Evolutionary conservation across 2,113 vertebrate species (phyloP), one percentile per base, ranked within the genome.

Genomic region (Craseonycteris thonglongyai): DNA sequence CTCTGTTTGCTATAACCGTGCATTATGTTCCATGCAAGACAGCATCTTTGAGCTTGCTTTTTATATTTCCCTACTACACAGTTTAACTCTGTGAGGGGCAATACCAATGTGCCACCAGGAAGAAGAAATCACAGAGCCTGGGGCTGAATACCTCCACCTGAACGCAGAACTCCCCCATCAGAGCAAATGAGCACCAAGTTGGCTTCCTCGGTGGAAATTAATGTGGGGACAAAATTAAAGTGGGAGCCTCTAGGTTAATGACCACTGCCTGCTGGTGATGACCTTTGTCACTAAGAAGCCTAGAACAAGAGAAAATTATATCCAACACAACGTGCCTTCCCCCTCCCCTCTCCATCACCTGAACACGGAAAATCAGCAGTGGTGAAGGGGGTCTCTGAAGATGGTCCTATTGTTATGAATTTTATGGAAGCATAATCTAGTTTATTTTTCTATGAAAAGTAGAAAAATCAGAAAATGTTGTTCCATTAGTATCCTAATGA

Each of bases 1-100:
- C 80, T 83, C 90, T 92, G 90, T 96, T 91, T 97, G 84, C 95
- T 93, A 49, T 9, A 98, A 94, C 54, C 66, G 69, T 85, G 58
- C 38, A 92, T 96, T 91, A 82, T 88, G 83, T 89, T 90, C 86
- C 68, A 76, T 38, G 93, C 72, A 96, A 93, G 95, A 88, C 87
- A 66, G 90, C 79, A n/a, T 89, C 90, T 93, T 75, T 49, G 91
- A 95, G 63, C 80, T 96, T 76, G 87, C 69, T 96, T 72, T 88
- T 75, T 54, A 3, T 2, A 3, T 80, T 76, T 93, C 0, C 0
- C 87, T 90, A 58, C 80, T 92, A 40, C 87, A 97, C 87, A 97
- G 66, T 78, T 91, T 92, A 97, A 94, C 69, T 93, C 96, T 90
- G 75, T 88, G 96, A 78, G 6, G 89, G 68, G 90, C 75, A 63